A percentile compares a stretch with the other conserved stretches of the same genome.
These are phyloP conservation scores for Mythimna loreyi DNA, from an alignment of 2,888 invertebrate genomes.

Conservation along the genomic window DNA sequence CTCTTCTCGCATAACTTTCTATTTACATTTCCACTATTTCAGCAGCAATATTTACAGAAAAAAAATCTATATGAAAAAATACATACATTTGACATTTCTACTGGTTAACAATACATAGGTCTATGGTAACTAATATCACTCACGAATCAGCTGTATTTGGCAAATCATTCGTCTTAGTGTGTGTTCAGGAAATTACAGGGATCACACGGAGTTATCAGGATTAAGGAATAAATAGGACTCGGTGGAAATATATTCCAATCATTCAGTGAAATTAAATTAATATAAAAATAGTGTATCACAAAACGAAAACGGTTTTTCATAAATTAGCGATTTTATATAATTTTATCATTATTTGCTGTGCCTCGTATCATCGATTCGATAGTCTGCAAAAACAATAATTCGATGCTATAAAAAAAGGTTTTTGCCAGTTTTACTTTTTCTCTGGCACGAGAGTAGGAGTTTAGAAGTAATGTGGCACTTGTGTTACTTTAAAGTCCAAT, in stretches of 20 bases:
- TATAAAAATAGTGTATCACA: conserved; percentile 69
- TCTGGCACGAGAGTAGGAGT: background rate
- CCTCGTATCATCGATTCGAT: background rate
- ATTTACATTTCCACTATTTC: conserved; percentile 84
- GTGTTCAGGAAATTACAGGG: conserved; percentile 53
- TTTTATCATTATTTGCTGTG: background rate
- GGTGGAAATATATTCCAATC: conserved; percentile 77
- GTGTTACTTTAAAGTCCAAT: background rate
- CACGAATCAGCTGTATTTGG: conserved; percentile 78
- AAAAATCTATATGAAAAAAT: conserved; percentile 69
- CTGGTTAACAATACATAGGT: conserved; percentile 69
- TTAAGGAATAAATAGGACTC: conserved; percentile 80
- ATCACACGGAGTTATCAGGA: conserved; percentile 60
- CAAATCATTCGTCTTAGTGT: conserved; percentile 63
- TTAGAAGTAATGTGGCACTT: background rate
- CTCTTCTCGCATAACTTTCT: conserved; percentile 81
- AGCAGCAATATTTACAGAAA: conserved; percentile 83
- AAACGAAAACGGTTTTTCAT: conserved; percentile 77
- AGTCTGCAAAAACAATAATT: background rate
- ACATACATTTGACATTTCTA: conserved; percentile 73
- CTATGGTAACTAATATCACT: conserved; percentile 90
- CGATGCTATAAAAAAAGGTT: background rate
- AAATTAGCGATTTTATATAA: conserved; percentile 2
- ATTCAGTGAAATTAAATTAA: conserved; percentile 70
- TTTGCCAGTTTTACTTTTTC: background rate